Evolutionary conservation across 2,888 invertebrate genomes (phyloP).

Genomic region (Diabrotica balteata): DNA sequence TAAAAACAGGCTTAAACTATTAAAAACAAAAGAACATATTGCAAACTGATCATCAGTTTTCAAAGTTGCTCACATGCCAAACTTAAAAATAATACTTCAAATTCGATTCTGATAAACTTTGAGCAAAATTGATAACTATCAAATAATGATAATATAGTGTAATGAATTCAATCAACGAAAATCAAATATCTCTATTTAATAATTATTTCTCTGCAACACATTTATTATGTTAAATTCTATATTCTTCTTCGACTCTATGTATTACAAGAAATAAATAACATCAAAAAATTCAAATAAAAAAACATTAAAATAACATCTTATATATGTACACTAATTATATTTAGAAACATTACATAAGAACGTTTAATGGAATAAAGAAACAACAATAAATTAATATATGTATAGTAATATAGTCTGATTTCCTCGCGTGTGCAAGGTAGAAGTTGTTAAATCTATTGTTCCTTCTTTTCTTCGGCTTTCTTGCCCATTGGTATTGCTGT

Average conservation of each 20-base stretch:
- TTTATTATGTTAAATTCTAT: conserved; percentile 28
- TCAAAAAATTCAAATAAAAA: conserved; percentile 37
- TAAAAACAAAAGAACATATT: no score
- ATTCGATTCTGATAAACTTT: conserved; percentile 1
- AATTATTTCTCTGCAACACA: conserved; percentile 42
- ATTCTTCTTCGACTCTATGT: conserved; percentile 43
- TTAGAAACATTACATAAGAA: conserved; percentile 35
- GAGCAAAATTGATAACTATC: conserved; percentile 14
- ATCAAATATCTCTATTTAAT: conserved; percentile 6
- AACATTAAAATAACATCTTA: conserved; percentile 42
- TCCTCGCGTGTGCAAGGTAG: conserved; percentile 12
- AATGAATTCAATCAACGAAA: not conserved
- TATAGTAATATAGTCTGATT: conserved; percentile 21
- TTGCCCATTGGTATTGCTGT: conserved; percentile 89
- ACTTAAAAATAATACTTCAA: not conserved
- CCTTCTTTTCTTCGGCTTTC: conserved; percentile 84
- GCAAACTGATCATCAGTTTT: not conserved
- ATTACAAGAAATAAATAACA: conserved; percentile 45
- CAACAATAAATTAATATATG: conserved; percentile 37
- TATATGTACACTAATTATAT: conserved; percentile 40
- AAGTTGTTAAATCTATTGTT: conserved; percentile 69
- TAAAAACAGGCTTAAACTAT: no score
- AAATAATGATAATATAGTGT: not conserved
- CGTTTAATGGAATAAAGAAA: conserved; percentile 46
- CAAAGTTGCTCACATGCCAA: conserved; percentile 9